A percentile compares a stretch with the other conserved stretches of the same genome.
Evolutionary conservation across 2,888 invertebrate genomes (phyloP).

Genomic region (Brachyopa scutellaris): DNA sequence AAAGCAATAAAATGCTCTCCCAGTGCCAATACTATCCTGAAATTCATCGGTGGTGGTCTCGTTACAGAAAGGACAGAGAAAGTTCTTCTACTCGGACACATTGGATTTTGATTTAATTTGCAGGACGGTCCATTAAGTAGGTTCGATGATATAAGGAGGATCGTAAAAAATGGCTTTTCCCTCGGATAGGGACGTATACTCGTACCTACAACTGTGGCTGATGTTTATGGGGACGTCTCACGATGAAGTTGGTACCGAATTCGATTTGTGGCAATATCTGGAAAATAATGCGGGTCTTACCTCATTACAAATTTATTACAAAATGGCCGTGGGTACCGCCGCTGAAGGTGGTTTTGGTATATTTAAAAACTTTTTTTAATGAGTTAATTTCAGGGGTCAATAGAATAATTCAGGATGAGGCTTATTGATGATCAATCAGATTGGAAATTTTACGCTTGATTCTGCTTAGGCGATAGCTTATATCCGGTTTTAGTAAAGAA

Average conservation of each 20-base stretch:
- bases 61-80: not conserved
- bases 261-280: slow-evolving; percentile 29
- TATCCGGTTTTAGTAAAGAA: too few relatives aligned
- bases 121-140: slow-evolving; percentile 64
- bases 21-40: not conserved
- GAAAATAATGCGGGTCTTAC: slow-evolving; percentile 2
- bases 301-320: slow-evolving; percentile 68
- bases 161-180: slow-evolving; percentile 59
- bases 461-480: too few relatives aligned
- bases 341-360: not conserved
- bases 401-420: not conserved
- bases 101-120: slow-evolving; percentile 70
- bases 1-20: slow-evolving; percentile 61
- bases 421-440: too few relatives aligned
- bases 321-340: slow-evolving; percentile 18
- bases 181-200: not conserved
- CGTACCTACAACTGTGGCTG: too few relatives aligned
- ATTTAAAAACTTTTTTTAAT: slow-evolving; percentile 31
- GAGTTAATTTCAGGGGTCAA: slow-evolving; percentile 17
- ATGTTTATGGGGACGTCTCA: slow-evolving; percentile 32
- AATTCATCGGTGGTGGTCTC: not conserved
- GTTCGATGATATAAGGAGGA: slow-evolving; percentile 38
- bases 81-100: slow-evolving; percentile 33
- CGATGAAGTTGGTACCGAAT: slow-evolving; percentile 23
- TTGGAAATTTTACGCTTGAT: too few relatives aligned